These are phyloP conservation scores for Xestia sexstrigata DNA, from an alignment of 2,888 invertebrate genomes.

Conservation along the genomic window DNA sequence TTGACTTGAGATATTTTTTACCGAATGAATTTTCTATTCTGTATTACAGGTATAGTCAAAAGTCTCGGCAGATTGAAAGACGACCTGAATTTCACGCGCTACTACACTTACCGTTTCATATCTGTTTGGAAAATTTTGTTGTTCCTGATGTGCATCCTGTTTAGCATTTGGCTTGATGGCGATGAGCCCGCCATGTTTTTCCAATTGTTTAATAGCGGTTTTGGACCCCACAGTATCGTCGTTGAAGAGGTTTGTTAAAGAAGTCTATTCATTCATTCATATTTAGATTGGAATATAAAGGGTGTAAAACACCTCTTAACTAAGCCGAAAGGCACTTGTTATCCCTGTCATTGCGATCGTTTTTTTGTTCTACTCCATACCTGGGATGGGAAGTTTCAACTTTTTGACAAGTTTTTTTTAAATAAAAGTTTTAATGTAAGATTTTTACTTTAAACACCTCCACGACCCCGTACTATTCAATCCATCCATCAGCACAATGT, in stretches of 20 bases:
- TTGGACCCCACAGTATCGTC: conserved; percentile 94
- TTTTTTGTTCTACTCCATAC: too few relatives aligned
- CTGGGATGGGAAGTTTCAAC: too few relatives aligned
- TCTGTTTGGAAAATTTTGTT: conserved; percentile 97
- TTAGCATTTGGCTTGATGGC: conserved; percentile 94
- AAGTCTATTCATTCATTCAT: neutral
- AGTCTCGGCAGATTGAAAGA: conserved; percentile 95
- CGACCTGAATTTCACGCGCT: conserved; percentile 94
- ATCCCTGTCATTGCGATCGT: too few relatives aligned
- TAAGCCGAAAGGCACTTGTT: too few relatives aligned
- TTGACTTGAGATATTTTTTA: neutral
- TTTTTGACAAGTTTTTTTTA: too few relatives aligned
- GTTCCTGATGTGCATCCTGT: conserved; percentile 94
- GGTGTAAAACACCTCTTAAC: too few relatives aligned
- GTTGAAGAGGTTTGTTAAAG: conserved; percentile 92
- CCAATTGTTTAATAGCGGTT: conserved; percentile 93
- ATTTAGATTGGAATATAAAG: neutral
- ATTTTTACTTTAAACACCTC: too few relatives aligned
- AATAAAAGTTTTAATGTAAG: too few relatives aligned
- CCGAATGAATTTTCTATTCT: neutral
- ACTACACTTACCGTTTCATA: conserved; percentile 97
- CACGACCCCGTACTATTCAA: too few relatives aligned
- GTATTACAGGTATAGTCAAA: conserved; percentile 92
- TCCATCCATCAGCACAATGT: too few relatives aligned
- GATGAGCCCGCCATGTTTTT: conserved; percentile 95